Evolutionary conservation across 2,888 invertebrate species (phyloP).

Genomic region (Philhelius pedissequus): DNA sequence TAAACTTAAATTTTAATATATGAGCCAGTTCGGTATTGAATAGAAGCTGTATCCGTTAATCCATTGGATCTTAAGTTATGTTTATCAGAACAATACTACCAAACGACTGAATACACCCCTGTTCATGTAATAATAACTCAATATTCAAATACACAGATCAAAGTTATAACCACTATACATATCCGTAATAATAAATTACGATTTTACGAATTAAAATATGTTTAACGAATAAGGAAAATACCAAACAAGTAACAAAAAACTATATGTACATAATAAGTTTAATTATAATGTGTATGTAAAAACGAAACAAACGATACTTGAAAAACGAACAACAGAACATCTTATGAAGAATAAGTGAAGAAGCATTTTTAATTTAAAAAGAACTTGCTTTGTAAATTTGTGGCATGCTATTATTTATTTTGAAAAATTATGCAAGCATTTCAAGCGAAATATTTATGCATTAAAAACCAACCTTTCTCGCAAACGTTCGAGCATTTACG

Average conservation of each 20-base stretch:
- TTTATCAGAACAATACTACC: too few relatives aligned
- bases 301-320: background rate
- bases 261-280: background rate
- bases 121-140: too few relatives aligned
- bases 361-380: background rate
- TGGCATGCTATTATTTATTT: constrained; percentile 16
- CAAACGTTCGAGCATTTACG: constrained; percentile 63
- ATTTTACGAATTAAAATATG: background rate
- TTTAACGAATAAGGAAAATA: background rate
- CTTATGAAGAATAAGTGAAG: background rate
- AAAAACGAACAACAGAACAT: background rate
- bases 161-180: background rate
- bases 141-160: background rate
- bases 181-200: background rate
- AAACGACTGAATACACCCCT: too few relatives aligned
- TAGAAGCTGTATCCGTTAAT: too few relatives aligned
- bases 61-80: too few relatives aligned
- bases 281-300: too few relatives aligned
- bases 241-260: background rate
- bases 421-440: constrained; percentile 6
- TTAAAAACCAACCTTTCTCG: constrained; percentile 60
- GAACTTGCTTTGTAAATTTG: constrained; percentile 60
- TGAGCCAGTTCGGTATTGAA: too few relatives aligned
- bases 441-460: constrained; percentile 24
- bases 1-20: too few relatives aligned